These are phyloP conservation scores for Columba livia DNA, from an alignment of 2,113 vertebrate genomes.

Conservation along the genomic window DNA sequence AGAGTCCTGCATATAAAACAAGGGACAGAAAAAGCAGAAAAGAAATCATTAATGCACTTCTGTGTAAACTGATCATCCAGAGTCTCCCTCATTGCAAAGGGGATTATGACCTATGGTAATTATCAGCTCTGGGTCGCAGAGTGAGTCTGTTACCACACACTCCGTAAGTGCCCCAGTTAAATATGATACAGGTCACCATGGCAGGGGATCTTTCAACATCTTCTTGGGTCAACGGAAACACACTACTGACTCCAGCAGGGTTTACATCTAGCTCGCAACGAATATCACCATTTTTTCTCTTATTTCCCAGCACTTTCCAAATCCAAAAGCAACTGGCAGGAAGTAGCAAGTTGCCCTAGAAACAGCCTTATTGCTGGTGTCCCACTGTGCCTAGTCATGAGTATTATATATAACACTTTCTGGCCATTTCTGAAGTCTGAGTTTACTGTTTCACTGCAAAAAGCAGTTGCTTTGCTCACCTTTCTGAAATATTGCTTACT, in stretches of 20 bases:
- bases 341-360: constrained; percentile 19
- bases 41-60: not conserved
- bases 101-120: not conserved
- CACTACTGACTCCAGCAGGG: not conserved
- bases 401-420: not conserved
- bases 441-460: not conserved
- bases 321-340: not conserved
- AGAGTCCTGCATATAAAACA: constrained; percentile 81
- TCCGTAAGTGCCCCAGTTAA: not conserved
- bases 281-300: not conserved
- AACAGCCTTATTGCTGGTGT: not conserved
- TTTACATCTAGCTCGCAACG: not conserved
- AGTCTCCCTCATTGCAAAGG: not conserved
- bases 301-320: not conserved
- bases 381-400: not conserved
- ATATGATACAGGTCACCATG: not conserved
- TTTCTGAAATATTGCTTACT: not conserved
- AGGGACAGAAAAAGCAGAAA: not conserved
- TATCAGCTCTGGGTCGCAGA: not conserved
- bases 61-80: not conserved
- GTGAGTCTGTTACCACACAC: not conserved
- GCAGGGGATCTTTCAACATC: not conserved
- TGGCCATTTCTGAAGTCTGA: not conserved
- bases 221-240: not conserved
- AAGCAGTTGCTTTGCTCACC: not conserved